Percentiles rank a stretch among this genome's conserved stretches.
These are phyloP conservation scores for Galbula dea DNA, from an alignment of 2,113 vertebrate genomes.

Conservation along the genomic window DNA sequence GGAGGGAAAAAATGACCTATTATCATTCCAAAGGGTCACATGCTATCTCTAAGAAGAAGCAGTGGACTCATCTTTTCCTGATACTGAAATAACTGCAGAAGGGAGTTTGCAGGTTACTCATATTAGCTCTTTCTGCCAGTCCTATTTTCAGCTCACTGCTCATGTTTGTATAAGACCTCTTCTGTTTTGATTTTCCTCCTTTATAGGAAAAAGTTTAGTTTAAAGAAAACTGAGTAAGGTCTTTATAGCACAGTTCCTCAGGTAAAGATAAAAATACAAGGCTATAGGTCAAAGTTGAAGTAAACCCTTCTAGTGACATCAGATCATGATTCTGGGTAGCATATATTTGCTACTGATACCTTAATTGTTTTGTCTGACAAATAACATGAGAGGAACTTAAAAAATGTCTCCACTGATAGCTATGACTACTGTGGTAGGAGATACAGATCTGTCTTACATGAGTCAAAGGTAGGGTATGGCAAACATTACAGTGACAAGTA, in stretches of 20 bases:
- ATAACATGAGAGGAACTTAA: not conserved
- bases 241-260: not conserved
- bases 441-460: not conserved
- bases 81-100: not conserved
- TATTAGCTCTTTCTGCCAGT: not conserved
- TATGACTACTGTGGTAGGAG: not conserved
- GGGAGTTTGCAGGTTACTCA: not conserved
- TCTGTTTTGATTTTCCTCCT: not conserved
- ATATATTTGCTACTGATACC: not conserved
- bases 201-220: not conserved
- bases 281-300: not conserved
- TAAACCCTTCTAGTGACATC: not conserved
- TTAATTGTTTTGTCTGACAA: slow-evolving; percentile 5
- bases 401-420: slow-evolving; percentile 9
- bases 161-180: not conserved
- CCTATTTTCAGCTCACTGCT: not conserved
- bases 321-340: not conserved
- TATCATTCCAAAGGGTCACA: not conserved
- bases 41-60: not conserved
- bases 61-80: not conserved
- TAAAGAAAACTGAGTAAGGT: not conserved
- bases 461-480: slow-evolving; percentile 37
- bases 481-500: not conserved
- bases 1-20: too few species aligned
- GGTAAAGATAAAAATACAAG: not conserved